Evolutionary conservation across 2,797 vertebrate genomes (phyloP), one percentile per base, ranked within the genome.

Genomic region (Pachyuromys duprasi): DNA sequence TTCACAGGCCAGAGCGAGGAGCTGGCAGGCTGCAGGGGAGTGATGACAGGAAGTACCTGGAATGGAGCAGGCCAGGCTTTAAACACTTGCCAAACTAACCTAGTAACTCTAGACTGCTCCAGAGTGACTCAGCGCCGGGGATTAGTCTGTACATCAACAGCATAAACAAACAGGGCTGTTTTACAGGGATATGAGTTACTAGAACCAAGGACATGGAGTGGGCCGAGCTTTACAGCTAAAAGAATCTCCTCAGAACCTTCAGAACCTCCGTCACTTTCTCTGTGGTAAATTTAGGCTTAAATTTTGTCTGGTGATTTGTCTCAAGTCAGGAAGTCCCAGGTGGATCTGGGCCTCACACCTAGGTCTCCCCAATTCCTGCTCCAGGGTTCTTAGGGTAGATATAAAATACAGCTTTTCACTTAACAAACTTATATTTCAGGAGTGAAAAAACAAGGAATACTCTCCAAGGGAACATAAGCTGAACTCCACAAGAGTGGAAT

Each of bases 31-130:
- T 45, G 53, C 78, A 53, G 75, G 63, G 36, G 42, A 86, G 94
- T 2, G 91, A 95, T 91, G 96, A 97, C 82, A 96, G 93, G 70
- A 74, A 39, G 90, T 33, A 88, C 93, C 91, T 96, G 96, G 83
- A 86, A 93, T 69, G 74, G 89, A 63, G 72, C 31, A 2, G 92
- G 88, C 36, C 69, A 45, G 0, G 60, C 94, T 97, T 96, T 97
- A 70, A 96, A 95, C 80, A 49, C 78, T 62, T 63, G 95, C 96
- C 97, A 97, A 92, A 81, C 69, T 22, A 92, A 60, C 76, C 90
- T 93, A 92, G 94, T 93, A 67, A 91, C 7, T 76, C 57, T 33
- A 96, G 72, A 55, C 80, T 42, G 22, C 79, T 31, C 49, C 17
- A 57, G 22, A 57, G 83, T 93, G 95, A 81, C 93, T 95, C 69